These are phyloP conservation scores for Lepus timidus DNA, from an alignment of 2,113 vertebrate genomes.

Conservation along the genomic window DNA sequence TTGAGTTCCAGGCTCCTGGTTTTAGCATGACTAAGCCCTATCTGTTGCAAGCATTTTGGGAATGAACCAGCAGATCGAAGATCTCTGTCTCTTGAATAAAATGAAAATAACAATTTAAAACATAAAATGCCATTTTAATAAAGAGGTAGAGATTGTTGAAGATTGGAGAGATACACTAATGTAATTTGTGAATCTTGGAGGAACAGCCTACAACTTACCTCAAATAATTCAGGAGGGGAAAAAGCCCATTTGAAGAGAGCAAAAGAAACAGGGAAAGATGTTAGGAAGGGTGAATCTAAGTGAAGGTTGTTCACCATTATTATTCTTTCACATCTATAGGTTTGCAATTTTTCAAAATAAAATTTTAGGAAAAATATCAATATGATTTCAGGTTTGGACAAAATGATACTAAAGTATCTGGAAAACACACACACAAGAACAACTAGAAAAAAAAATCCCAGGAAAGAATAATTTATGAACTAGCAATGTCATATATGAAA, in stretches of 20 bases:
- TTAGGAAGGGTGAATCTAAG: not conserved
- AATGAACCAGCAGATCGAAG: too few relatives aligned
- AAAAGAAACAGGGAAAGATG: constrained; percentile 19
- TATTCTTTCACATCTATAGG: constrained; percentile 4
- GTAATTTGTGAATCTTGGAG: not conserved
- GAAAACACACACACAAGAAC: constrained; percentile 52
- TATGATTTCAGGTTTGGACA: constrained; percentile 43
- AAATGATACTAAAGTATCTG: constrained; percentile 41
- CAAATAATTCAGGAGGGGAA: not conserved
- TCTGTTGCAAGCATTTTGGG: too few relatives aligned
- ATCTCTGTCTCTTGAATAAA: too few relatives aligned
- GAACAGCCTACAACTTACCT: not conserved
- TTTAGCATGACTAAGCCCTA: too few relatives aligned
- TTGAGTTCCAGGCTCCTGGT: too few relatives aligned
- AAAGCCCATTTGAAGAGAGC: constrained; percentile 36
- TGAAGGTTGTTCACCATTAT: not conserved
- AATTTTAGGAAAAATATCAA: constrained; percentile 17
- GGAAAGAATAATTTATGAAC: constrained; percentile 20
- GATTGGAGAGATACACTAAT: not conserved
- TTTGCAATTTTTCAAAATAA: constrained; percentile 44
- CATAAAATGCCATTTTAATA: not conserved
- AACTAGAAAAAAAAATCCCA: not conserved
- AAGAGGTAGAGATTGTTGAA: not conserved
- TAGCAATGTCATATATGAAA: constrained; percentile 42
- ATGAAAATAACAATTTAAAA: too few relatives aligned